phyloP scores from a whole-genome alignment of 2,797 vertebrate species.

The Takifugu ocellatus region DNA sequence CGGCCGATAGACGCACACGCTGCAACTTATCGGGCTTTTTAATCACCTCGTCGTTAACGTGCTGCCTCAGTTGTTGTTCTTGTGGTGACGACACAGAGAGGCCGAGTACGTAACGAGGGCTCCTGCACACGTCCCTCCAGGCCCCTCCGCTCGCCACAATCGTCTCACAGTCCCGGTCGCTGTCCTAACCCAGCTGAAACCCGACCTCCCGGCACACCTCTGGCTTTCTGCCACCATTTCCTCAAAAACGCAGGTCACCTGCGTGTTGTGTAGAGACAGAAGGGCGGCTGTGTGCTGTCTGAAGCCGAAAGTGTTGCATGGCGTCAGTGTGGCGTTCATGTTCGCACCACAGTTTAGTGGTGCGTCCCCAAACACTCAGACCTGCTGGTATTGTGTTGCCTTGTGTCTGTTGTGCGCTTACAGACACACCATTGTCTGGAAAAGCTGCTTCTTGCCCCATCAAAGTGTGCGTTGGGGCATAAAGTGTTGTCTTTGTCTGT shows the following conservation, averaged over 20 bases:
- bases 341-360: constrained; percentile 2
- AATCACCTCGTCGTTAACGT: no score
- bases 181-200: constrained; percentile 58
- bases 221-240: constrained; percentile 55
- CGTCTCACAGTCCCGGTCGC: constrained; percentile 26
- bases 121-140: constrained; percentile 20
- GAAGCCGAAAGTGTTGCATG: constrained; percentile 28
- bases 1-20: constrained; percentile 31
- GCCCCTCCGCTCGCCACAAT: constrained; percentile 36
- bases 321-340: constrained; percentile 23
- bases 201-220: constrained; percentile 49
- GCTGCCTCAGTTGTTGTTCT: no score
- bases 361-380: constrained; percentile 22
- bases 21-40: no score
- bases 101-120: constrained; percentile 14
- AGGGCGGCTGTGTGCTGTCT: constrained; percentile 10
- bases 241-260: constrained; percentile 58
- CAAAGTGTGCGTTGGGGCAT: not conserved
- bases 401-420: constrained; percentile 38
- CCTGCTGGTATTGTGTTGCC: constrained; percentile 38
- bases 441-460: not conserved
- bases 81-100: not conserved
- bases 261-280: constrained; percentile 1
- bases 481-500: not conserved
- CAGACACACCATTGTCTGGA: constrained; percentile 13